A percentile compares a stretch with the other conserved stretches of the same genome.
These are phyloP conservation scores for Lutraria lutraria DNA, from an alignment of 2,888 invertebrate genomes.

Conservation along the genomic window DNA sequence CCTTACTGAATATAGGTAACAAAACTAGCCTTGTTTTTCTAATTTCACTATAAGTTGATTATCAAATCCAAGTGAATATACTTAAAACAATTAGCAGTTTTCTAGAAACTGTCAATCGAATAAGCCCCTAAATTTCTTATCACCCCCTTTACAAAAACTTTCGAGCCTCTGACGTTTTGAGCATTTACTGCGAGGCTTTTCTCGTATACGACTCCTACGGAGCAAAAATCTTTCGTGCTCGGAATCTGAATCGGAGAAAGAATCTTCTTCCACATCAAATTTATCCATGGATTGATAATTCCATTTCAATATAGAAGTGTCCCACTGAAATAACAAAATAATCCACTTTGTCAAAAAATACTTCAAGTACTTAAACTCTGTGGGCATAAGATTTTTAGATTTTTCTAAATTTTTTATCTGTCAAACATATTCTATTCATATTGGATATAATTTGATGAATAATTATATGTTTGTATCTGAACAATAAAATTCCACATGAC, in stretches of 20 bases:
- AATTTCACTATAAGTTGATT: background rate
- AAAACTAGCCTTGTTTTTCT: background rate
- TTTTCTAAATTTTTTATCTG: too few species aligned
- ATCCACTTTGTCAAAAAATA: background rate
- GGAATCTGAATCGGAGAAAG: slow-evolving; percentile 55
- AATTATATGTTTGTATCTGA: too few species aligned
- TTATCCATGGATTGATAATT: slow-evolving; percentile 72
- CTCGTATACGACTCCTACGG: background rate
- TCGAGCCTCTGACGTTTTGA: slow-evolving; percentile 25
- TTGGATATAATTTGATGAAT: too few species aligned
- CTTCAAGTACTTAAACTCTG: background rate
- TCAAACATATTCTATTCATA: too few species aligned
- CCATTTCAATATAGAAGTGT: slow-evolving; percentile 86
- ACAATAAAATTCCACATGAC: too few species aligned
- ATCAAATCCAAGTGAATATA: background rate
- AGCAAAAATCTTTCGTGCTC: background rate
- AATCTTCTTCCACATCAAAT: slow-evolving; percentile 49
- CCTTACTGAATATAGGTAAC: background rate
- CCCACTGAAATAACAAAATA: slow-evolving; percentile 84
- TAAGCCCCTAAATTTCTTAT: slow-evolving; percentile 31
- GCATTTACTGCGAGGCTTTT: background rate
- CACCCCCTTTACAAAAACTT: slow-evolving; percentile 26
- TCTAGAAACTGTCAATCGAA: slow-evolving; percentile 31
- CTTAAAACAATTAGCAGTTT: background rate
- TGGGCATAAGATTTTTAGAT: too few species aligned